Base-by-base conservation (phyloP, 2,113 vertebrate genomes). In the Coryphaenoides rupestris region DNA sequence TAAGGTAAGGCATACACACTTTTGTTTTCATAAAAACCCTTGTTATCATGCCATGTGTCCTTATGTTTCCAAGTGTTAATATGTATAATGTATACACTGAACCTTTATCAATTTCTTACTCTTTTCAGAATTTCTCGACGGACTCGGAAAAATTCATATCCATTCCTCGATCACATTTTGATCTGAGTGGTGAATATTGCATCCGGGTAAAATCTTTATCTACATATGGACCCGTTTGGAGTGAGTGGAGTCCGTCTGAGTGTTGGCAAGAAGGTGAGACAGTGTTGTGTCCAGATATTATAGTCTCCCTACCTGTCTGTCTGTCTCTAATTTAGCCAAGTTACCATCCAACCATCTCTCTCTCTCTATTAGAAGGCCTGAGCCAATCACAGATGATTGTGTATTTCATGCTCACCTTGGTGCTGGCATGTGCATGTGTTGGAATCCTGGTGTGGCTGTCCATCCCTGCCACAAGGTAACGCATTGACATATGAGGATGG, bases 381-480 rank as follows among this genome's bases (percentile, higher is more conserved):
- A 47, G 10, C 46, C 47, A 5, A 50, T n/a, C n/a, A 16, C 47
- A 50, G 47, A 50, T 6, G 15, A 6, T 5, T 50, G 15, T n/a
- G 15, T n/a, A 50, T n/a, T 3, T n/a, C 2, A 3, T n/a, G 47
- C 9, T n/a, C 47, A 3, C 4, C 63, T 45, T 82, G 70, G 53
- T 2, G 21, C 72, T 81, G 1, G 45, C 69, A 49, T 74, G 66
- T 55, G 5, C 64, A 4, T 19, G 17, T 23, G 24, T 28, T 22
- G 77, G 63, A 21, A 52, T 71, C 54, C 13, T 81, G 49, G 57
- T 81, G 33, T 65, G 73, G 47, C 16, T 70, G 0, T 65, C 66
- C 76, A 62, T 16, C 45, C 74, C 82, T 0, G 16, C 65, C 22
- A 65, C 65, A 7, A 76, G 82, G 84, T 86, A 57, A 71, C 1